Evolutionary conservation across 1,140 invertebrate species (phyloP).

Genomic region (Sinonovacula constricta): DNA sequence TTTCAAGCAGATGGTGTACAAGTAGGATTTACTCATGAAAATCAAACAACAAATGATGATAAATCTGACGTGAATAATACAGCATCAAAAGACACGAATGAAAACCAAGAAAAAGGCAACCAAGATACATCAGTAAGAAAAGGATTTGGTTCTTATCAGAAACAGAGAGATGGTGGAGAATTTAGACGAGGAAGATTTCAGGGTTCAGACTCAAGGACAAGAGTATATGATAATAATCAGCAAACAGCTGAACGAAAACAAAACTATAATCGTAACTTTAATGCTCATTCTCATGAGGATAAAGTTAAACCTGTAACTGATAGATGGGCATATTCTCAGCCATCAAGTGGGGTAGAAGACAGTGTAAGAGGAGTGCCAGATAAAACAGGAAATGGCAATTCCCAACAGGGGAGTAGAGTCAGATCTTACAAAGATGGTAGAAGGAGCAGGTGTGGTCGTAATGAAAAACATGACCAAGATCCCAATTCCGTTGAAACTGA

Average conservation of each 20-base stretch:
- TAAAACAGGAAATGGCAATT: neutral
- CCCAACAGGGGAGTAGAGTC: neutral
- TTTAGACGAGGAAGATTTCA: constrained; percentile 31
- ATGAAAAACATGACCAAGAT: neutral
- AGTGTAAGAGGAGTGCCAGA: neutral
- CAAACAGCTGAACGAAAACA: neutral
- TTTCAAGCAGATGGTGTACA: too few species aligned
- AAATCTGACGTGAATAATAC: neutral
- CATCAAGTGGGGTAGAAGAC: too few species aligned
- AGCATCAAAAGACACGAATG: neutral
- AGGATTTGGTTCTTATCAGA: neutral
- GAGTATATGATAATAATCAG: constrained; percentile 20
- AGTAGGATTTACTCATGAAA: neutral
- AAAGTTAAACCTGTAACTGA: too few species aligned
- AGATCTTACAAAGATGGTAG: constrained; percentile 13
- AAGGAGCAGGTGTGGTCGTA: neutral
- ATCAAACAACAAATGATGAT: neutral
- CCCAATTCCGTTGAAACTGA: constrained; percentile 2
- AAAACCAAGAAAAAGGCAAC: neutral
- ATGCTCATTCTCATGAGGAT: too few species aligned
- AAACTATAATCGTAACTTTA: neutral
- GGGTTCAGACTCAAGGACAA: constrained; percentile 35
- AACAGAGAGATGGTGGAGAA: neutral
- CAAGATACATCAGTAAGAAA: neutral
- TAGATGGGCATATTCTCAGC: too few species aligned